These are phyloP conservation scores for Nemoura dubitans DNA, from an alignment of 2,888 invertebrate genomes.

Conservation along the genomic window DNA sequence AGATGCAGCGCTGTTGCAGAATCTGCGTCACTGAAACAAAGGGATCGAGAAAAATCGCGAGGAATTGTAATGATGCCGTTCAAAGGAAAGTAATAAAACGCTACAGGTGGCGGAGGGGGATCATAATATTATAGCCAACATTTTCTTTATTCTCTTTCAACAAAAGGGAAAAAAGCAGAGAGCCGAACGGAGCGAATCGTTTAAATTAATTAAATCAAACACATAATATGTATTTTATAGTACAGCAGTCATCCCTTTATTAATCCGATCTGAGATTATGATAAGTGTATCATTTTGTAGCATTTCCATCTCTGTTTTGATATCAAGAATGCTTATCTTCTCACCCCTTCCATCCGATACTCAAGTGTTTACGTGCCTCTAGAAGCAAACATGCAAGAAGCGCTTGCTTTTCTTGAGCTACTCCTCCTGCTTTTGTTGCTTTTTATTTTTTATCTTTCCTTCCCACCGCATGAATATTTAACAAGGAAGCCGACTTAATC, in stretches of 20 bases:
- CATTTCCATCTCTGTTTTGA: slow-evolving; percentile 24
- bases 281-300: slow-evolving; percentile 42
- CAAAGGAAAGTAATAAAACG: slow-evolving; percentile 48
- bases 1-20: background rate
- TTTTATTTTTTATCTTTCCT: slow-evolving; percentile 64
- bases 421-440: slow-evolving; percentile 42
- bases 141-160: slow-evolving; percentile 48
- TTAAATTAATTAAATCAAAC: slow-evolving; percentile 61
- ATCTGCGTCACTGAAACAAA: slow-evolving; percentile 33
- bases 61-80: slow-evolving; percentile 43
- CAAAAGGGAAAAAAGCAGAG: slow-evolving; percentile 55
- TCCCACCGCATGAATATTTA: slow-evolving; percentile 67
- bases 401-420: slow-evolving; percentile 37
- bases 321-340: slow-evolving; percentile 31
- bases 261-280: slow-evolving; percentile 40
- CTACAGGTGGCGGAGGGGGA: slow-evolving; percentile 46
- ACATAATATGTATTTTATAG: slow-evolving; percentile 58
- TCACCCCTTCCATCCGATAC: slow-evolving; percentile 31
- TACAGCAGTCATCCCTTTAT: slow-evolving; percentile 31
- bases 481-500: slow-evolving; percentile 67
- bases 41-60: slow-evolving; percentile 43
- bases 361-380: slow-evolving; percentile 41
- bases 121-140: slow-evolving; percentile 49
- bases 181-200: slow-evolving; percentile 58
- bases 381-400: slow-evolving; percentile 13